Evolutionary conservation across 2,888 invertebrate genomes (phyloP).

Genomic region (Tetropium fuscum): DNA sequence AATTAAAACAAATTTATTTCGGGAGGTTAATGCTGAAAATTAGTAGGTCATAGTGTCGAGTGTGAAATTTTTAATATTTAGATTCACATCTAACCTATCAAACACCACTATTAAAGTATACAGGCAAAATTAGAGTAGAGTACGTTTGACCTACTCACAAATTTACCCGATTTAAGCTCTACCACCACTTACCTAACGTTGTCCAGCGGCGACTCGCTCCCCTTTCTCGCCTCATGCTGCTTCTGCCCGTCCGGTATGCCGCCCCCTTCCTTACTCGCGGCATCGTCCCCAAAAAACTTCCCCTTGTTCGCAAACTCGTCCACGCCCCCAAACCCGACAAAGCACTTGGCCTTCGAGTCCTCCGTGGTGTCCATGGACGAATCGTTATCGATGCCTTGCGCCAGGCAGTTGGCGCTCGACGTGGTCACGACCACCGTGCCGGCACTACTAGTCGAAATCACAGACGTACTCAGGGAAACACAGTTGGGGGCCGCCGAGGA

Average conservation of each 20-base stretch:
- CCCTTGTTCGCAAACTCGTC: constrained; percentile 10
- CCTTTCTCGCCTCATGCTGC: constrained; percentile 49
- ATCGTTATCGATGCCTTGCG: constrained; percentile 42
- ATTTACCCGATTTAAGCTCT: too few species aligned
- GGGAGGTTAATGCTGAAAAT: too few species aligned
- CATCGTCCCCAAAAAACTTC: constrained; percentile 21
- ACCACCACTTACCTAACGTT: constrained; percentile 44
- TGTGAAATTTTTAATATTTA: too few species aligned
- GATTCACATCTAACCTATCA: too few species aligned
- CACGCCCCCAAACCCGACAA: constrained; percentile 29
- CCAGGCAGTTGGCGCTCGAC: constrained; percentile 56
- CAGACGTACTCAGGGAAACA: constrained; percentile 40
- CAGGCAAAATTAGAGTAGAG: too few species aligned
- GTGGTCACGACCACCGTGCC: constrained; percentile 39
- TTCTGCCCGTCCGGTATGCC: constrained; percentile 31
- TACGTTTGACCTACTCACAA: too few species aligned
- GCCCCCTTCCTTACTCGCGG: constrained; percentile 26
- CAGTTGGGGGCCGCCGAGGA: constrained; percentile 29
- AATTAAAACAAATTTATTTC: too few species aligned
- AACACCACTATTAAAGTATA: too few species aligned
- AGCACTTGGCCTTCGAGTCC: constrained; percentile 25
- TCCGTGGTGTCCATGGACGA: constrained; percentile 27
- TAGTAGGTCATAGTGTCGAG: too few species aligned
- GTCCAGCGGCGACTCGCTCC: constrained; percentile 46
- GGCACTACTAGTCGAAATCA: constrained; percentile 42